Evolutionary conservation across 1,140 invertebrate species (phyloP), one percentile per base, ranked within the genome.

Genomic region (Muscidifurax raptorellus): DNA sequence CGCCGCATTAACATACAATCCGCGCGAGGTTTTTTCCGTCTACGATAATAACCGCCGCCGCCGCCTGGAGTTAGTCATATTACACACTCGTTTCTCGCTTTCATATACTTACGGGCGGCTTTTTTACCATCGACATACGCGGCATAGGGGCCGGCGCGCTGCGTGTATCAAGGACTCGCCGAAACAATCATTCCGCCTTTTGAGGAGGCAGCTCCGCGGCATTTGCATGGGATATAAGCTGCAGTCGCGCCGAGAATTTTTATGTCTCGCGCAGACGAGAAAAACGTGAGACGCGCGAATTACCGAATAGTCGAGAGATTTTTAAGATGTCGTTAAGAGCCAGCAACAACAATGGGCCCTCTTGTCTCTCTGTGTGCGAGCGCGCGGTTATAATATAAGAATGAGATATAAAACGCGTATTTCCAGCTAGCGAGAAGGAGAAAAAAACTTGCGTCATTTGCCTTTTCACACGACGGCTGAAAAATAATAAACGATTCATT

Each of bases 1-100:
- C 80, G 84, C 32, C n/a, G 69, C 75, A 89, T 89, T 89, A 88
- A 80, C 87, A 89, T 89, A 89, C 87, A 89, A 89, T 89, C 82
- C 81, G 30, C 83, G 27, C 74, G 27, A 75, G 84, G 44, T 80
- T 87, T 87, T 87, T 86, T 83, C 87, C 87, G 82, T 76, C 59
- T 59, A 27, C 15, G 36, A 71, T 80, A 69, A 85, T 85, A 82
- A 85, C 80, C 64, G 59, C 75, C 69, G 32, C 78, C 78, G 47
- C n/a, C n/a, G n/a, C n/a, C n/a, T n/a, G 32, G 7, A 40, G 86
- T 87, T 88, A 88, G 87, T 88, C 87, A 88, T 76, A 27, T 69
- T 83, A n/a, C 76, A 77, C 64, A 71, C 40, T 40, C 40, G 64
- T 79, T 64, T 74, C 52, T 79, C 67, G 75, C 82, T 27, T 69